phyloP scores from a whole-genome alignment of 2,113 vertebrate genomes.

The Redunca redunca region DNA sequence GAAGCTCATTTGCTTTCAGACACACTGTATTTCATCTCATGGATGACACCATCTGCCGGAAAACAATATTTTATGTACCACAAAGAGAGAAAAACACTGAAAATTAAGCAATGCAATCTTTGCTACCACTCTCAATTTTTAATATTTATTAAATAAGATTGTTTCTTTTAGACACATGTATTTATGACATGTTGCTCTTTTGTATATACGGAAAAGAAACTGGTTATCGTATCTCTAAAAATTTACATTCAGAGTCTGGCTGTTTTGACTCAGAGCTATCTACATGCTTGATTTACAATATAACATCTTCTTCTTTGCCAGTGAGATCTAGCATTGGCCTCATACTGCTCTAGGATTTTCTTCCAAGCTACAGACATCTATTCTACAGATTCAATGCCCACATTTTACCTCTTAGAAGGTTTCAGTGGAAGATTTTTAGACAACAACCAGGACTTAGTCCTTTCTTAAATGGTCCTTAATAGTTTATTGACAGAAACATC shows the following conservation, averaged over 20 bases:
- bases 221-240: not conserved
- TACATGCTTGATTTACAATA: not conserved
- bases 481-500: constrained; percentile 42
- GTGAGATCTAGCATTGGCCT: not conserved
- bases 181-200: not conserved
- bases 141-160: not conserved
- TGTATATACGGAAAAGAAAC: constrained; percentile 2
- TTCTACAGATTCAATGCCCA: not conserved
- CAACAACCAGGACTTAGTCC: not conserved
- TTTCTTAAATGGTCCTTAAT: constrained; percentile 27
- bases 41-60: not conserved
- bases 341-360: not conserved
- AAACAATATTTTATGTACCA: constrained; percentile 4
- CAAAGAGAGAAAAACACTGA: not conserved
- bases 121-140: not conserved
- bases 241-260: not conserved
- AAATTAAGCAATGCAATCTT: not conserved
- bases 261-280: constrained; percentile 12
- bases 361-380: not conserved
- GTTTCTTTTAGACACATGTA: constrained; percentile 2
- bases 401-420: not conserved
- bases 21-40: not conserved
- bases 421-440: not conserved
- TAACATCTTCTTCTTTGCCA: not conserved
- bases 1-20: not conserved